phyloP scores from a whole-genome alignment of 2,888 invertebrate species.

The Trachelus tabidus region DNA sequence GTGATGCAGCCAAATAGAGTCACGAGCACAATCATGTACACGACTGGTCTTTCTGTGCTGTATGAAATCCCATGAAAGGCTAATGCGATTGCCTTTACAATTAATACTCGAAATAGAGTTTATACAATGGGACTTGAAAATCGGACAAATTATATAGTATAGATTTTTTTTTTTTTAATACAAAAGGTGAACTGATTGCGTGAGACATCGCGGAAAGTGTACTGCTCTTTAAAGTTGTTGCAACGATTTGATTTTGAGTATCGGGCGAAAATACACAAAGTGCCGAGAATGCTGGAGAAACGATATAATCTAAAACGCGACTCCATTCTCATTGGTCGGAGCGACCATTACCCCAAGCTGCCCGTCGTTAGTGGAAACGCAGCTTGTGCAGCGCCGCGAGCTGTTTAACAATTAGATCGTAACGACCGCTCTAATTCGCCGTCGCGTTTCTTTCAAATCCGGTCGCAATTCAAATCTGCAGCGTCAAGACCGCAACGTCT shows the following conservation, averaged over 20 bases:
- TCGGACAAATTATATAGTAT: background rate
- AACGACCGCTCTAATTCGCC: constrained; percentile 10
- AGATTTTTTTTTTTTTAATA: background rate
- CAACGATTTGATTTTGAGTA: background rate
- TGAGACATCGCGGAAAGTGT: background rate
- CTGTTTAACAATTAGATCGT: constrained; percentile 30
- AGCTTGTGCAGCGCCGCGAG: constrained; percentile 14
- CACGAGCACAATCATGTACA: background rate
- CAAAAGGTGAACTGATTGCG: background rate
- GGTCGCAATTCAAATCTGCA: background rate
- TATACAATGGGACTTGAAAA: background rate
- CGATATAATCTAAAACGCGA: constrained; percentile 16
- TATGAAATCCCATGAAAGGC: background rate
- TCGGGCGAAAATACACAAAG: background rate
- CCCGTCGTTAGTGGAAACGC: constrained; percentile 22
- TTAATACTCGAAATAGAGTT: background rate
- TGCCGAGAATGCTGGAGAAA: background rate
- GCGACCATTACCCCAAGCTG: constrained; percentile 32
- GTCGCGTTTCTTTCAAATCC: background rate
- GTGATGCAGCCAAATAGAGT: constrained; percentile 30
- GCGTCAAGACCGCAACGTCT: background rate
- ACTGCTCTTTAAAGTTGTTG: background rate
- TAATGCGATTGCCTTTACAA: background rate
- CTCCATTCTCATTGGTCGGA: constrained; percentile 14
- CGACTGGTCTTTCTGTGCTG: background rate